These are phyloP conservation scores for Pelochelys cantorii DNA, from an alignment of 2,797 vertebrate species.

Conservation along the genomic window DNA sequence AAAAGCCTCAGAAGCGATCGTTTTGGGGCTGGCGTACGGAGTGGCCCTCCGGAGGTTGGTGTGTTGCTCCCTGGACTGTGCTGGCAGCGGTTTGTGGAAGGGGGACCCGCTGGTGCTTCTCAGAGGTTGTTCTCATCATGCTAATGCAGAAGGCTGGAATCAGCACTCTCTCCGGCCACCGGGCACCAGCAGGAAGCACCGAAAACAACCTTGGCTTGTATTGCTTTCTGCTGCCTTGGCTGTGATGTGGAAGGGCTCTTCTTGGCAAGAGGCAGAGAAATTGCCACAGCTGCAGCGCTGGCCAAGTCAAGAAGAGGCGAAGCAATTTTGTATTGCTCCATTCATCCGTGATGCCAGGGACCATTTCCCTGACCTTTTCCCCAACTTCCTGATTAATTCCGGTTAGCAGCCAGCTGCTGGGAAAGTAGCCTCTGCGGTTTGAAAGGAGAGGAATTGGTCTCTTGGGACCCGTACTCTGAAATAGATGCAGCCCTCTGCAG, in stretches of 20 bases:
- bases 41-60: accelerated
- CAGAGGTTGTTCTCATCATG: background rate
- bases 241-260: background rate
- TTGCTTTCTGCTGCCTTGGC: background rate
- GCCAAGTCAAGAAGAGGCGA: constrained; percentile 50
- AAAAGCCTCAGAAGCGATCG: background rate
- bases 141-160: background rate
- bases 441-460: background rate
- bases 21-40: background rate
- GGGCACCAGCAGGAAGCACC: background rate
- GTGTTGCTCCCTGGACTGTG: background rate
- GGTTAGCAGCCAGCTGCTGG: constrained; percentile 12
- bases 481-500: constrained; percentile 29
- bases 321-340: constrained; percentile 51
- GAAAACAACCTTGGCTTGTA: background rate
- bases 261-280: constrained; percentile 38
- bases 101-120: background rate
- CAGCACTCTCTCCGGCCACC: background rate
- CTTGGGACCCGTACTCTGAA: background rate
- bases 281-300: constrained; percentile 64
- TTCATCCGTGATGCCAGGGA: constrained; percentile 57
- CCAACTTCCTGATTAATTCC: constrained; percentile 14
- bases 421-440: constrained; percentile 40
- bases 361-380: constrained; percentile 48
- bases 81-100: accelerated